phyloP scores from a whole-genome alignment of 2,113 vertebrate species.

The Dinomys branickii region DNA sequence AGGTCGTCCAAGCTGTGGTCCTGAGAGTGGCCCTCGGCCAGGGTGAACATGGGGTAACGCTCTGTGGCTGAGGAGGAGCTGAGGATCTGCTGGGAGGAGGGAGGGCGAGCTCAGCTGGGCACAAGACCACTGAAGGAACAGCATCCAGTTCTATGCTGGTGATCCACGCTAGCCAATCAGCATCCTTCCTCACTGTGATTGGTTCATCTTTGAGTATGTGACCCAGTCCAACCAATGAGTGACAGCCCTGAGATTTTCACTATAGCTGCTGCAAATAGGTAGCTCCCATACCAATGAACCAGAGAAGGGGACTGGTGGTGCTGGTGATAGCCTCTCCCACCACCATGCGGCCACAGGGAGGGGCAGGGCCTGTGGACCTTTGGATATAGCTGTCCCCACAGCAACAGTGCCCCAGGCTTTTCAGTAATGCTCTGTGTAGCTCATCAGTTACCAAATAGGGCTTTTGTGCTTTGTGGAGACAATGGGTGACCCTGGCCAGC shows the following conservation, averaged over 20 bases:
- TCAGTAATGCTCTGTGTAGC: neutral
- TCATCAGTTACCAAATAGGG: neutral
- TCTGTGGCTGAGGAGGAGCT: constrained; percentile 86
- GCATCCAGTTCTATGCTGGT: neutral
- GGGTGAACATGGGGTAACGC: constrained; percentile 94
- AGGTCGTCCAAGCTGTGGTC: constrained; percentile 90
- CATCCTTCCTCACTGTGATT: too few species aligned
- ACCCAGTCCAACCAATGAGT: neutral
- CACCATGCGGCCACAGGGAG: neutral
- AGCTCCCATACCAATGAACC: neutral
- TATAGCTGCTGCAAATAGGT: neutral
- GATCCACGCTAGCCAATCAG: neutral
- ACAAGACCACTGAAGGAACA: neutral
- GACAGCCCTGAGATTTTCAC: neutral
- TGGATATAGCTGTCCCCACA: neutral
- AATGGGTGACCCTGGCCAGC: neutral
- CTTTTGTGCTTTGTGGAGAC: neutral
- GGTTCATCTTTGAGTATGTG: neutral
- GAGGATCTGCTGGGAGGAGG: constrained; percentile 86
- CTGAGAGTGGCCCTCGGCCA: constrained; percentile 91
- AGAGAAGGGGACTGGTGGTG: neutral
- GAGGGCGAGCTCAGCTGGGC: neutral
- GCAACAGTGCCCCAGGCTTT: neutral
- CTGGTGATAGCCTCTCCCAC: neutral
- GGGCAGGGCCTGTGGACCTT: neutral